Evolutionary conservation across 2,113 vertebrate species (phyloP).

Genomic region (Leptosomus discolor): DNA sequence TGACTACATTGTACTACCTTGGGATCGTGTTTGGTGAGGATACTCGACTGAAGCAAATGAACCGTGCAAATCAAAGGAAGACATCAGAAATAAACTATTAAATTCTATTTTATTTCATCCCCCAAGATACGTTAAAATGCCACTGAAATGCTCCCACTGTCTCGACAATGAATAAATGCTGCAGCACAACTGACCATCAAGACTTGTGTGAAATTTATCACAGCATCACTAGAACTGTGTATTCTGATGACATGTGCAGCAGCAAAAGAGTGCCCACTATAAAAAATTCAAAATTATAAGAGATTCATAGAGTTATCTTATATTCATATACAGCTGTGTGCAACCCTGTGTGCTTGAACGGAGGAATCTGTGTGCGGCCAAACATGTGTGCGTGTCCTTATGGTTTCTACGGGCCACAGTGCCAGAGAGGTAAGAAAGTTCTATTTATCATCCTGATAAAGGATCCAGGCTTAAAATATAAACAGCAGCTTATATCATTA

Average conservation of each 20-base stretch:
- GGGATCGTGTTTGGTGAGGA: not conserved
- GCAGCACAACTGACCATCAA: not conserved
- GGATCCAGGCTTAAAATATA: not conserved
- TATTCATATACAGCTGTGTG: conserved; percentile 73
- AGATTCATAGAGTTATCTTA: not conserved
- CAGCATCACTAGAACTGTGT: not conserved
- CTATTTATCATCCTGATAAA: conserved; percentile 14
- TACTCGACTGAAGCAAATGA: not conserved
- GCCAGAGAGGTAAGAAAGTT: conserved; percentile 76
- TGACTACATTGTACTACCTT: not conserved
- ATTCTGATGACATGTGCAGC: not conserved
- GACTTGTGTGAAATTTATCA: not conserved
- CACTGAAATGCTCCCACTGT: not conserved
- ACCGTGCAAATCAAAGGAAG: not conserved
- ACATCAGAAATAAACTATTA: not conserved
- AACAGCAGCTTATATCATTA: not conserved
- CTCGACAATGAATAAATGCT: not conserved
- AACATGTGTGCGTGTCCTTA: conserved; percentile 74
- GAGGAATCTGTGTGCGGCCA: conserved; percentile 76
- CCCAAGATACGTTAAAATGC: not conserved
- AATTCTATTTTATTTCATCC: not conserved
- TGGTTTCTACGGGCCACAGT: conserved; percentile 76
- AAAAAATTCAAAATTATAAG: not conserved
- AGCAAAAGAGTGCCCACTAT: not conserved
- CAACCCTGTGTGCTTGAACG: conserved; percentile 80